Base-by-base conservation (phyloP, 2,113 vertebrate species). In the Corythornis vintsioides region DNA sequence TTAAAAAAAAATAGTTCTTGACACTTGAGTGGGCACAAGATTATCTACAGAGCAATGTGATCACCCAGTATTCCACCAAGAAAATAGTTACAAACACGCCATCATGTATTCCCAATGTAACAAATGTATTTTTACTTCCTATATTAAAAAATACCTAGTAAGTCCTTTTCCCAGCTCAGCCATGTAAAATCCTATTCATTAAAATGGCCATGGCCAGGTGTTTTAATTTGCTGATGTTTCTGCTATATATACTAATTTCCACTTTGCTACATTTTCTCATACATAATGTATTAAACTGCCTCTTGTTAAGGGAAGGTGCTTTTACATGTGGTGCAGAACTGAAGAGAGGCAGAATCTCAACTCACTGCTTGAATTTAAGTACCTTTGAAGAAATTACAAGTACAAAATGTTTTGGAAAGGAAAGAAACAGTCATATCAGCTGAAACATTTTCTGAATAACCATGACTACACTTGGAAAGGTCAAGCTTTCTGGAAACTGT, bases 381-480 rank as follows among this genome's bases (percentile, higher is more conserved):
- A 81, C 48, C 40, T 95, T 76, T 83, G 73, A 94, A 91, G 73
- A n/a, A 90, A 81, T 83, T 94, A 77, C 43, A 80, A 75, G 50
- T 35, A 53, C 6, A 87, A 91, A 85, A 76, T 77, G 8, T 22
- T 59, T 88, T 59, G 60, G 33, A 89, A 92, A 73, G 3, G 24
- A 75, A 89, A 83, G 40, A 75, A 80, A 47, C 13, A 79, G 60
- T 6, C 21, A 28, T 63, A 66, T 29, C 65, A 26, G 10, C 45
- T 89, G 40, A 75, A 79, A 35, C 10, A 8, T 48, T 84, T 86
- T 84, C 24, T 72, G n/a, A 85, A 69, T 55, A 63, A 70, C 26
- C 33, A 26, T 65, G 55, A 72, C 0, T 13, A 28, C n/a, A 22
- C 33, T 73, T 74, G 33, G 29, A 87, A 94, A 95, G 56, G 60